Percentiles rank a stretch among this genome's conserved stretches.
Evolutionary conservation across 1,140 invertebrate species (phyloP).

Genomic region (Drosophila triauraria): DNA sequence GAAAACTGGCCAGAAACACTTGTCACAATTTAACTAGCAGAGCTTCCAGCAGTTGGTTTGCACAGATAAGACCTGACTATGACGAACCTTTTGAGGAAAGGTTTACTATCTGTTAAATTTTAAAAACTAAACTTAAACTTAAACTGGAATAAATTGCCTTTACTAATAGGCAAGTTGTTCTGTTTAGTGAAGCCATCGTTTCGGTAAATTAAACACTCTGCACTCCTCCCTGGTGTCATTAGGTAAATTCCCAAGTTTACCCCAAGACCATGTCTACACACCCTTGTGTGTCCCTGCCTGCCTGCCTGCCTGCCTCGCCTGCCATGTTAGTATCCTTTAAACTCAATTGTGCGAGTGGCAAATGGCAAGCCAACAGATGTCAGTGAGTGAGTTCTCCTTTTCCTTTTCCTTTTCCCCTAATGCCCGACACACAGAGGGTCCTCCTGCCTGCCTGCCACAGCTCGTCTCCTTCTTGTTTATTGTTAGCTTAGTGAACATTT

Average conservation of each 20-base stretch:
- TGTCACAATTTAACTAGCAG: not conserved
- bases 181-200: constrained; percentile 9
- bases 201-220: constrained; percentile 3
- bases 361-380: constrained; percentile 40
- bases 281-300: not conserved
- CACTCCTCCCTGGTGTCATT: constrained; percentile 1
- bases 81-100: not conserved
- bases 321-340: constrained; percentile 21
- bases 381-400: constrained; percentile 16
- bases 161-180: not conserved
- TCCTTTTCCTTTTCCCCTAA: constrained; percentile 2
- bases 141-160: not conserved
- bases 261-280: not conserved
- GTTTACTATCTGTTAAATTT: constrained; percentile 1
- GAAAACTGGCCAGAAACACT: not conserved
- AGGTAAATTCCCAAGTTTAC: constrained; percentile 21
- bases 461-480: constrained; percentile 31
- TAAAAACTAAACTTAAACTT: not conserved
- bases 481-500: constrained; percentile 82
- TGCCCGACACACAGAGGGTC: not conserved
- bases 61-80: too few relatives aligned
- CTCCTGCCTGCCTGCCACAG: not conserved
- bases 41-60: constrained; percentile 6
- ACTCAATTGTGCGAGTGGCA: constrained; percentile 37
- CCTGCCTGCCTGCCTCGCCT: not conserved